Conservation (phyloP, 2,113 vertebrate genomes). For the Peromyscus polionotus region DNA sequence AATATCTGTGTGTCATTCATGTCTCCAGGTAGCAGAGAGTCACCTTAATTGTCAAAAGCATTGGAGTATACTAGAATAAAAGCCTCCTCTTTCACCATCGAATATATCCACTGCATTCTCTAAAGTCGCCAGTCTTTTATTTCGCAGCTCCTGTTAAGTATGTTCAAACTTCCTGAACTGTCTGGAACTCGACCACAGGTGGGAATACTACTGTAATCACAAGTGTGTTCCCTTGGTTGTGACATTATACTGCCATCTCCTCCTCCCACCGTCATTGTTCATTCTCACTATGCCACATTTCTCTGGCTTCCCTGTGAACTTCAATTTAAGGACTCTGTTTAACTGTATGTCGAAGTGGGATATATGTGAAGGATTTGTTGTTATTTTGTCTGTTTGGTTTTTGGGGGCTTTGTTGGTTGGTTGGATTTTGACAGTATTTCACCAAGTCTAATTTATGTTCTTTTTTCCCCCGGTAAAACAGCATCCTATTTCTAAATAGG, state of each 20-base stretch:
- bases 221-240: too few species aligned
- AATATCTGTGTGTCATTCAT: neutral
- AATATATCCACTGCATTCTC: neutral
- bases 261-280: neutral
- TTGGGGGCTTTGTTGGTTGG: neutral
- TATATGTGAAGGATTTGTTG: rapidly evolving
- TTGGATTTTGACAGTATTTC: neutral
- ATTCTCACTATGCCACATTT: neutral
- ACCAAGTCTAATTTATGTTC: neutral
- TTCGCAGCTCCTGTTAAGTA: neutral
- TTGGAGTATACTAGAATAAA: neutral
- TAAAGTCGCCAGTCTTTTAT: neutral
- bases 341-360: neutral
- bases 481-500: slow-evolving; percentile 44
- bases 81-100: neutral
- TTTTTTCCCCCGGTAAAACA: neutral
- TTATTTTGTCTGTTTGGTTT: neutral
- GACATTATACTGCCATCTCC: rapidly evolving
- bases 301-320: neutral
- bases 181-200: neutral
- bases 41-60: neutral
- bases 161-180: neutral
- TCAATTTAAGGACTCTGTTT: neutral
- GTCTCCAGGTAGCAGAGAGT: neutral
- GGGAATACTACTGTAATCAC: neutral